Evolutionary conservation across 2,888 invertebrate genomes (phyloP), one percentile per base, ranked within the genome.

Genomic region (Acanthosepion pharaonis): DNA sequence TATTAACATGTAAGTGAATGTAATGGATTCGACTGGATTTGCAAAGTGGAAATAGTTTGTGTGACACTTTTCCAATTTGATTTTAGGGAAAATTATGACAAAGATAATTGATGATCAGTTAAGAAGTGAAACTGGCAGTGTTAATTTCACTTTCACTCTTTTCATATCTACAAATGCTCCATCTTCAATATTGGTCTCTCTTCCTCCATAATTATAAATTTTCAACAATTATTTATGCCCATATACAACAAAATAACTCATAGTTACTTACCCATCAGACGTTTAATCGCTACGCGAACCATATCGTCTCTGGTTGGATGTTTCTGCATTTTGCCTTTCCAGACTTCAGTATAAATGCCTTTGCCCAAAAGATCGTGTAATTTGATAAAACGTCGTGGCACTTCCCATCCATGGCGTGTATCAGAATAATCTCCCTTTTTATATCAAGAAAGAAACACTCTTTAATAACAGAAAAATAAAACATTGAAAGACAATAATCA

Each of bases 321-420:
- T 94, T 96, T 96, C 48, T 96, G 96, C 96, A 97, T 96, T 64
- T 96, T 95, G 15, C 96, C 97, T 95, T 96, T 96, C 96, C 96
- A 97, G n/a, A 97, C 96, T 94, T 97, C 96, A 25, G 96, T 96
- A 95, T 96, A 96, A 15, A 96, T 95, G 0, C 97, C 97, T 49
- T 96, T 96, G 15, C 96, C 96, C 53, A 96, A 95, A 94, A 96
- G 96, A 94, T 97, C 96, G 53, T 96, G 95, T 49, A 96, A 94
- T 15, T 96, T 95, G n/a, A 97, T 96, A 94, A 96, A 96, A 94
- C 96, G 96, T 42, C 96, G 95, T 0, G 96, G 96, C 91, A 97
- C 96, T 94, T 97, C 97, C 96, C 96, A 97, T 94, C 96, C 96
- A 95, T 96, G 96, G 53, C 96, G 96, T 93, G 96, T 95, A 49